These are phyloP conservation scores for Ondatra zibethicus DNA, from an alignment of 2,113 vertebrate species.

Conservation along the genomic window DNA sequence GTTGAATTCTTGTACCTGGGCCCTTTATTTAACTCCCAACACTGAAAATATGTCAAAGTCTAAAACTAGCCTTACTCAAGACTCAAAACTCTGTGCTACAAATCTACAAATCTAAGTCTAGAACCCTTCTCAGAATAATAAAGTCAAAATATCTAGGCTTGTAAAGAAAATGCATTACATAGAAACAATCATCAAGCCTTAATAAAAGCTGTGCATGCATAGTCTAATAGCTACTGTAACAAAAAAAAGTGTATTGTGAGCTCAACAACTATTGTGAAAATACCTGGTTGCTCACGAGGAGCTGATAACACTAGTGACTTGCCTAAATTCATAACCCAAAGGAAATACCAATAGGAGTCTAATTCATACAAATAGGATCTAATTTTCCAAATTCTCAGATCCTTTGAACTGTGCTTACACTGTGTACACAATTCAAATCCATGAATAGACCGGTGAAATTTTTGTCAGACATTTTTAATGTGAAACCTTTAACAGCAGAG, in stretches of 20 bases:
- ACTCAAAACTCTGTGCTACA: not conserved
- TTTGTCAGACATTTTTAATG: slow-evolving; percentile 68
- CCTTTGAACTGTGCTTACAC: not conserved
- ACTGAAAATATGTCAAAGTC: not conserved
- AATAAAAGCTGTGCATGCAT: not conserved
- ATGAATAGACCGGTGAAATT: not conserved
- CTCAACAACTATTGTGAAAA: not conserved
- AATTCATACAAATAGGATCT: slow-evolving; percentile 22
- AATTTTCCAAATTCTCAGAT: not conserved
- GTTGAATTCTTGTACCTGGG: not conserved
- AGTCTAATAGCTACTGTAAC: not conserved
- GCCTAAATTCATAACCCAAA: slow-evolving; percentile 31
- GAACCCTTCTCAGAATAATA: not conserved
- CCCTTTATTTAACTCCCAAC: not conserved
- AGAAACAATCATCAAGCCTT: not conserved
- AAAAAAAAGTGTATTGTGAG: not conserved
- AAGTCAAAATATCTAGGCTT: not conserved
- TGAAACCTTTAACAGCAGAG: slow-evolving; percentile 56
- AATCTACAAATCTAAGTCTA: not conserved
- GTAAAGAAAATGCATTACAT: not conserved
- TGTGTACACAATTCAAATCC: slow-evolving; percentile 21
- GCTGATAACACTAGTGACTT: not conserved
- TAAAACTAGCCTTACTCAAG: not conserved
- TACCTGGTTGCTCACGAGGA: slow-evolving; percentile 1
- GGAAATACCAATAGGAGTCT: not conserved